These are phyloP conservation scores for Orthonevra nobilis DNA, from an alignment of 2,888 invertebrate species.

Conservation along the genomic window DNA sequence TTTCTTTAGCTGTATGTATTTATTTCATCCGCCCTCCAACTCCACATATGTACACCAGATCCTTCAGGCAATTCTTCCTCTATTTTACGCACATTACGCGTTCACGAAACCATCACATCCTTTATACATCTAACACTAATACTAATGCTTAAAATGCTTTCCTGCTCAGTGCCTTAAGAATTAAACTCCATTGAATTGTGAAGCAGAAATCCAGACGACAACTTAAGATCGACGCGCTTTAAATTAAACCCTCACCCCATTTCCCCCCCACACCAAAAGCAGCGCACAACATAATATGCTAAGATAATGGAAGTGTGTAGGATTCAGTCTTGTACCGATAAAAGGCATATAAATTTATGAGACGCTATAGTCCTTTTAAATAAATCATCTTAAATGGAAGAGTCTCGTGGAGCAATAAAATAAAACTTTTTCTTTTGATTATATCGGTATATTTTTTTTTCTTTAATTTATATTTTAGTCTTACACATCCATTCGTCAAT, in stretches of 20 bases:
- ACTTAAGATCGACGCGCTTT: constrained; percentile 22
- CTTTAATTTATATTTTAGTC: constrained; percentile 18
- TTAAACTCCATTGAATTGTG: constrained; percentile 9
- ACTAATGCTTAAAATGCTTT: neutral
- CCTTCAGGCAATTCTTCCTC: constrained; percentile 16
- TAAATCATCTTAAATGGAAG: constrained; percentile 41
- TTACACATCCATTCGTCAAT: constrained; percentile 39
- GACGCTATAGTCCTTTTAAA: constrained; percentile 34
- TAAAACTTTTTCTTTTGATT: constrained; percentile 30
- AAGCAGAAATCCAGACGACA: constrained; percentile 27
- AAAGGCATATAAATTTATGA: constrained; percentile 35
- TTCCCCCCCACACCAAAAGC: neutral
- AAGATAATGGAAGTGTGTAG: constrained; percentile 37
- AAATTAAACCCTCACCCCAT: neutral
- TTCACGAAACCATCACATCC: neutral
- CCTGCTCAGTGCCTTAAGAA: neutral
- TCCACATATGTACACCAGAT: constrained; percentile 7
- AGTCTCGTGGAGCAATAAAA: constrained; percentile 1
- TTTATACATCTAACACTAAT: neutral
- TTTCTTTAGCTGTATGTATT: no score
- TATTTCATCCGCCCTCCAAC: neutral
- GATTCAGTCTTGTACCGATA: constrained; percentile 22
- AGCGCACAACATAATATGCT: constrained; percentile 33
- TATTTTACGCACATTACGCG: constrained; percentile 13
- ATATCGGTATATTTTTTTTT: constrained; percentile 41